Base-by-base conservation (phyloP, 2,888 invertebrate genomes). In the Resseliella maxima region DNA sequence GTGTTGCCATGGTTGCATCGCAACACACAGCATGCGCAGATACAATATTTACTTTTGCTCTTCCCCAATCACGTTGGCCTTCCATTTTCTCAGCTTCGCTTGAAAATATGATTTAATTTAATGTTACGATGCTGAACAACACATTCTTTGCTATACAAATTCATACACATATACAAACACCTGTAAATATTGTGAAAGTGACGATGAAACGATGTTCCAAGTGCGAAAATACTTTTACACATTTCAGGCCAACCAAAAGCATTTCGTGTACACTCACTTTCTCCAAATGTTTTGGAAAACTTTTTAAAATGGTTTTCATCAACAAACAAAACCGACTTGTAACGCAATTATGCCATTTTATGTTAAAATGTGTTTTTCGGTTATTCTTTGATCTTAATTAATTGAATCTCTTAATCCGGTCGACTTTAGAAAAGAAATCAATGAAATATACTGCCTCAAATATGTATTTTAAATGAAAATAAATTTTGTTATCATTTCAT, bases 1-100 rank as follows among this genome's bases (percentile, higher is more conserved):
- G 72, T 72, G 72, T 72, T 72, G 72, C 72, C 72, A 72, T 72
- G 72, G 72, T 72, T 72, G 31, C 72, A 31, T 72, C 35, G 72
- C 72, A 72, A 31, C 72, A 72, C 72, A 35, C 31, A 72, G 72
- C 72, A 72, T 72, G 72, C 72, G 72, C 72, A 72, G 31, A 72
- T 72, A 31, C 72, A 72, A 72, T 72, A 72, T 72, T 72, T 72
- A 72, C 35, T 72, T 15, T 31, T 2, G 8, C 46, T 50, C 18
- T 50, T 18, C 46, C 8, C 46, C 8, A 8, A 15, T 18, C 46
- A 8, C 18, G 8, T 59, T 59, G 6, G 31, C 72, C 31, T 18
- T 21, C 31, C 72, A 72, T 72, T n/a, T n/a, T 72, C 59, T 72
- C 31, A 0, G 72, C 72, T 72, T 35, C 72, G 31, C 72, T 72